Conservation (phyloP, 2,797 vertebrate species). For the Austrolebias charrua region DNA sequence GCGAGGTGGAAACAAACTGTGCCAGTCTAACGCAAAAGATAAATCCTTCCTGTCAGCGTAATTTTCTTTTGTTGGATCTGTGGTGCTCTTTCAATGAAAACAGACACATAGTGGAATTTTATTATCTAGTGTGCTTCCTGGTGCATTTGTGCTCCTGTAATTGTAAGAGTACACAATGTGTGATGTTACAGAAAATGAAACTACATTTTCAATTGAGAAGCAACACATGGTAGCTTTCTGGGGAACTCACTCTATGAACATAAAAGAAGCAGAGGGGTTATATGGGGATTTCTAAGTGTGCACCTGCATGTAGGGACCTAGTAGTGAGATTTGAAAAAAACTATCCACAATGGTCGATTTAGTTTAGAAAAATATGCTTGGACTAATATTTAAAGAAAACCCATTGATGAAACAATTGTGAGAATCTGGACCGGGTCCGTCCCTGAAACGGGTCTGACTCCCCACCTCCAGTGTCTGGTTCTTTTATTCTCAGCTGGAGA, state of each 20-base stretch:
- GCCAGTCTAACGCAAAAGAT: constrained; percentile 49
- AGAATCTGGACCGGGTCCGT: no score
- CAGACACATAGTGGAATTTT: constrained; percentile 31
- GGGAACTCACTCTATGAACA: constrained; percentile 26
- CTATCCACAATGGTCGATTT: no score
- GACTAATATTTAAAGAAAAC: no score
- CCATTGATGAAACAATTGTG: no score
- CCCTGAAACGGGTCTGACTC: no score
- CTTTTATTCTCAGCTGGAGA: no score
- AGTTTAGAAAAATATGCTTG: no score
- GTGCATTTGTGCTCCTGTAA: constrained; percentile 30
- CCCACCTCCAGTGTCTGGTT: no score
- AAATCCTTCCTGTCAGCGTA: constrained; percentile 58
- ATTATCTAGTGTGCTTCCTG: constrained; percentile 43
- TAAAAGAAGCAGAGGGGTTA: constrained; percentile 34
- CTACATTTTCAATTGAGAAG: constrained; percentile 43
- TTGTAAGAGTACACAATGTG: constrained; percentile 32
- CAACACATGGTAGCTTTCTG: constrained; percentile 32
- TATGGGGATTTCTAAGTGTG: constrained; percentile 28
- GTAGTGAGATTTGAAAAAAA: background rate
- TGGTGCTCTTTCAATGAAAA: constrained; percentile 43
- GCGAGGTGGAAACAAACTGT: constrained; percentile 52
- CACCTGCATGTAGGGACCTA: constrained; percentile 14
- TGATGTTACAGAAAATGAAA: constrained; percentile 49
- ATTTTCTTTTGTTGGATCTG: constrained; percentile 41